Percentiles rank a stretch among this genome's conserved stretches.
phyloP scores from a whole-genome alignment of 2,797 vertebrate species.

The Lophius americanus region DNA sequence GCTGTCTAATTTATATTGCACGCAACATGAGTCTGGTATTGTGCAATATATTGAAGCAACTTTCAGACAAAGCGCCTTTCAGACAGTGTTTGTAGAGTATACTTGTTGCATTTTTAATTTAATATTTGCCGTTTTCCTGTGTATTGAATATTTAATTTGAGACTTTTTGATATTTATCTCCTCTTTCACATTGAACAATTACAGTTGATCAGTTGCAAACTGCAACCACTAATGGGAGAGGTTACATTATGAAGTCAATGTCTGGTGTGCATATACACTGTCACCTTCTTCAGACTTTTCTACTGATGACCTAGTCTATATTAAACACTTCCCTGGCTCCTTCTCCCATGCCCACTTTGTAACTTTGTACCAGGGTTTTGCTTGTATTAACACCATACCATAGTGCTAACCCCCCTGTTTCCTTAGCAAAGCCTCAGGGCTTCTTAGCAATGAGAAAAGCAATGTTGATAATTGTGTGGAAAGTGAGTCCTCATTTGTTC shows the following conservation, averaged over 20 bases:
- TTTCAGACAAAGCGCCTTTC: neutral
- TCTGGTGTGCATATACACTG: neutral
- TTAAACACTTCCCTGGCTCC: conserved; percentile 32
- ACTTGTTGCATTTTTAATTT: neutral
- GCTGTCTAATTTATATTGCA: neutral
- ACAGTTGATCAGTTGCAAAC: neutral
- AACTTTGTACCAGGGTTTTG: conserved; percentile 45
- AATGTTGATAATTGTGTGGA: conserved; percentile 59
- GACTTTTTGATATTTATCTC: neutral
- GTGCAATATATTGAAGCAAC: neutral
- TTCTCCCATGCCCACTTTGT: conserved; percentile 54
- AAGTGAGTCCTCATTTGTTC: conserved; percentile 69
- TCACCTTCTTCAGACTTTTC: conserved; percentile 15
- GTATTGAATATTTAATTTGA: neutral
- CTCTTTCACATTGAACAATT: neutral
- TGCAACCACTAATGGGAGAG: neutral
- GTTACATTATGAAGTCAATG: neutral
- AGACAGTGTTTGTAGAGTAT: neutral
- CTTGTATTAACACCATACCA: conserved; percentile 53
- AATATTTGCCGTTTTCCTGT: neutral
- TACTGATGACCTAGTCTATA: conserved; percentile 38
- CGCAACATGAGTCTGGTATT: neutral
- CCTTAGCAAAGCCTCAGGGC: conserved; percentile 55
- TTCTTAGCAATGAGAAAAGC: conserved; percentile 66
- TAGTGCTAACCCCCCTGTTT: conserved; percentile 55